Evolutionary conservation across 2,888 invertebrate genomes (phyloP).

Genomic region (Dasysyrphus tricinctus): DNA sequence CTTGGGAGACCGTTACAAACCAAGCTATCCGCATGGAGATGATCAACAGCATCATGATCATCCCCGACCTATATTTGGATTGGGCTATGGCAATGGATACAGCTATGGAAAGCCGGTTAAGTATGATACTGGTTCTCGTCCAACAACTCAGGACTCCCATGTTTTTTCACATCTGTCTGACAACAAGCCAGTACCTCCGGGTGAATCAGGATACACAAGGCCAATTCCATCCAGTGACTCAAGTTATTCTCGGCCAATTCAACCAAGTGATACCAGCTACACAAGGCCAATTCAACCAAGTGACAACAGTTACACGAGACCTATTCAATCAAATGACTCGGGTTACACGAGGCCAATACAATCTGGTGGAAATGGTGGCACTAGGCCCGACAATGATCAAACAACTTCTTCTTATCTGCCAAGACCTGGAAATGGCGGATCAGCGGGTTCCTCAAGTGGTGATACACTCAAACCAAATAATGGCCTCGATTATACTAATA

Average conservation of each 20-base stretch:
- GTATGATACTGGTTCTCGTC: constrained; percentile 76
- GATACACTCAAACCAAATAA: constrained; percentile 67
- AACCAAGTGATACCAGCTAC: constrained; percentile 10
- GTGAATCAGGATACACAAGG: constrained; percentile 55
- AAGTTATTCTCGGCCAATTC: constrained; percentile 29
- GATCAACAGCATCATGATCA: constrained; percentile 78
- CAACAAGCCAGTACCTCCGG: constrained; percentile 75
- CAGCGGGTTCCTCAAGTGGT: neutral
- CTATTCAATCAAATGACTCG: constrained; percentile 23
- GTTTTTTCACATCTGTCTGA: constrained; percentile 59
- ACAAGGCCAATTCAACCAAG: constrained; percentile 24
- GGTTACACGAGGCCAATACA: constrained; percentile 37
- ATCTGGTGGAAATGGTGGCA: constrained; percentile 24
- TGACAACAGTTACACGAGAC: constrained; percentile 7
- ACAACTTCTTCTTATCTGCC: constrained; percentile 76
- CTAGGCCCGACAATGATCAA: constrained; percentile 56
- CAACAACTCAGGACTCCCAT: constrained; percentile 75
- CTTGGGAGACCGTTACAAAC: constrained; percentile 80
- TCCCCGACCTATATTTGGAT: constrained; percentile 80
- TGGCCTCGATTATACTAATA: constrained; percentile 79
- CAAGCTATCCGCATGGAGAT: constrained; percentile 76
- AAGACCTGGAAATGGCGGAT: constrained; percentile 74
- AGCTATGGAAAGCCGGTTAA: constrained; percentile 82
- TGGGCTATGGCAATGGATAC: constrained; percentile 82
- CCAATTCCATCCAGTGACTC: constrained; percentile 32